A percentile compares a stretch with the other conserved stretches of the same genome.
phyloP scores from a whole-genome alignment of 2,113 vertebrate species.

The Mus musculus region GRCm39 chr4:65756501-65757000 shows the following conservation, averaged over 20 bases:
- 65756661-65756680: too few species aligned
- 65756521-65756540: too few species aligned
- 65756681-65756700: neutral
- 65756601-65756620: neutral
- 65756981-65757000: neutral
- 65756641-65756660: neutral
- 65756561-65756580: neutral
- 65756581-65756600: neutral
- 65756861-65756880: neutral
- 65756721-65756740: neutral
- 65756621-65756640: too few species aligned
- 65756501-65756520: neutral
- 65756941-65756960: neutral
- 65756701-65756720: too few species aligned
- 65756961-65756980: neutral
- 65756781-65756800: too few species aligned
- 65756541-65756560: too few species aligned
- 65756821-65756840: neutral
- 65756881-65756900: neutral
- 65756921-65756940: neutral
- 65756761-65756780: neutral
- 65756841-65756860: neutral
- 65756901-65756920: neutral
- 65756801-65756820: neutral
- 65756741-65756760: neutral